Base-by-base conservation (phyloP, 2,113 vertebrate genomes). In the Epinephelus fuscoguttatus region DNA sequence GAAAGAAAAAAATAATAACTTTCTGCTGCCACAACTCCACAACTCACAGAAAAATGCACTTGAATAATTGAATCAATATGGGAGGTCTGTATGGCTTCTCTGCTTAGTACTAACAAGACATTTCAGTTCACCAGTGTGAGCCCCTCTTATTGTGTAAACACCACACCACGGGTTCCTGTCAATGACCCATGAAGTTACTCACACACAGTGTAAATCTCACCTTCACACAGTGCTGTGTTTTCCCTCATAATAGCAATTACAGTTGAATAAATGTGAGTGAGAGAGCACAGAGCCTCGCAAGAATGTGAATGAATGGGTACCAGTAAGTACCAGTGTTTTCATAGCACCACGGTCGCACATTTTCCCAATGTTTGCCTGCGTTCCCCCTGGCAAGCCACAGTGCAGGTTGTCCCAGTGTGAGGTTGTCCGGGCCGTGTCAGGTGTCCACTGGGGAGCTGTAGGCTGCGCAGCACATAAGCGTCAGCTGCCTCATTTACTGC, bases 401-500 rank as follows among this genome's bases (percentile, higher is more conserved):
- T 64, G 75, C 91, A 90, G 90, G 89, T 91, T 90, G 84, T 82
- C 81, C 72, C 74, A 84, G 82, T 84, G 83, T 88, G 81, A 53
- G 79, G 69, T 69, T 84, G 75, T 82, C 50, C 70, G 8, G 86
- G 67, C 77, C 21, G 50, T 86, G 89, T 94, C 92, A 94, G 89
- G 91, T 92, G 91, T 91, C 81, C 90, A 81, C 85, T 68, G 79
- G 88, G 86, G 88, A 91, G 81, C 59, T 83, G 62, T 60, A 76
- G 72, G 78, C 84, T 86, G 72, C 70, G 60, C 14, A 71, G 75
- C 83, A 81, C 83, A 88, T 72, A 85, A 62, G 76, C 45, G 47
- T 93, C 90, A 91, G 92, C 88, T 92, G 91, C 78, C 90, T 89
- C 92, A 89, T 93, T 92, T 92, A 90, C 84, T 89, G 77, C 90